Base-by-base conservation (phyloP, 2,797 vertebrate species). In the Hyperoplus lanceolatus region DNA sequence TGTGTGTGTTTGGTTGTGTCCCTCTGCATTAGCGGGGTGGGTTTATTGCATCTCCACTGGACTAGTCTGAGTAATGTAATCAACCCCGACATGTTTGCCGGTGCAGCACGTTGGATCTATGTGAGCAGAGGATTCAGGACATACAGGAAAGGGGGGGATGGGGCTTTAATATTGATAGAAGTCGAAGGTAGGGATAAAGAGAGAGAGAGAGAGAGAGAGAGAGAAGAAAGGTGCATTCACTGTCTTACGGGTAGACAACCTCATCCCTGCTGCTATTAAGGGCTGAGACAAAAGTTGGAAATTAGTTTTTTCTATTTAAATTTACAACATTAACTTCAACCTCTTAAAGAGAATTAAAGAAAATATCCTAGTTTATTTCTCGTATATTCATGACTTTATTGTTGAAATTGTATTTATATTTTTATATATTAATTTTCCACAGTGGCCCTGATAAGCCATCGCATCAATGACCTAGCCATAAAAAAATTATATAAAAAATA, bases 21-120 rank as follows among this genome's bases (percentile, higher is more conserved):
- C 10, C 48, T 42, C 11, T 58, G 38, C 29, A 29, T 29, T 29
- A 29, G 18, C 75, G 14, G 4, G 50, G n/a, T 58, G 61, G 54
- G 43, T 76, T 84, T 79, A 51, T 75, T 79, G 64, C 45, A 70
- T 6, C 65, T 42, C 29, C 3, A 14, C 76, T 79, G 70, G 62
- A 73, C 50, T 48, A 39, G 65, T 68, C 58, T 79, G 79, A 80
- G 61, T 83, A 82, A 79, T 64, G 73, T 83, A 82, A 89, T 86
- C 54, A 73, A 61, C 78, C 73, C 66, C 84, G 29, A 77, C 60
- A 74, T 86, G 84, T 90, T 80, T 76, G 38, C 15, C n/a, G 21
- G 3, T 68, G 66, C 63, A 61, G 66, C 69, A 42, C 51, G 72
- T 51, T 61, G 53, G 74, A 42, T 72, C 29, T 55, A 46, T 62